phyloP scores from a whole-genome alignment of 1,140 invertebrate genomes.

The Drosophila baimaii region DNA sequence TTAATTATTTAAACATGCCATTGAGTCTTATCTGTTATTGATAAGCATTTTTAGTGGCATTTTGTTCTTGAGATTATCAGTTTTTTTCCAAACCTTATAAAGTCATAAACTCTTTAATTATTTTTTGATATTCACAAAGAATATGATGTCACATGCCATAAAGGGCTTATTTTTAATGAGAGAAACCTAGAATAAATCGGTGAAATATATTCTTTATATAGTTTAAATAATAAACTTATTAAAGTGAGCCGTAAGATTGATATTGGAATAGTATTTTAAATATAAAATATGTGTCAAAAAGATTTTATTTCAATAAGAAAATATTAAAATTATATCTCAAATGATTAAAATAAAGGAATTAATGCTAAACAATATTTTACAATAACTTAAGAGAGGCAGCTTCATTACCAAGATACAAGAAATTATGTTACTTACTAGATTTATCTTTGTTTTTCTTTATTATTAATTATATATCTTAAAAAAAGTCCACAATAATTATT shows the following conservation, averaged over 20 bases:
- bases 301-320: not conserved
- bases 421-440: not conserved
- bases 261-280: too few relatives aligned
- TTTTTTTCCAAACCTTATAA: not conserved
- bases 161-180: not conserved
- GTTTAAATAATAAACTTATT: fast-evolving
- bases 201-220: not conserved
- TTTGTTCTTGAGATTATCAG: conserved; percentile 2
- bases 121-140: conserved; percentile 1
- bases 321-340: not conserved
- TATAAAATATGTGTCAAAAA: too few relatives aligned
- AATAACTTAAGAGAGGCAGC: too few relatives aligned
- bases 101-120: conserved; percentile 5
- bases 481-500: not conserved
- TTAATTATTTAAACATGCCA: not conserved
- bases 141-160: conserved; percentile 1
- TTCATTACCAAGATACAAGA: too few relatives aligned
- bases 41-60: conserved; percentile 4
- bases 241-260: too few relatives aligned
- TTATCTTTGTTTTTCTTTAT: not conserved
- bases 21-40: conserved; percentile 3
- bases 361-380: too few relatives aligned
- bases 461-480: not conserved
- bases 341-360: too few relatives aligned
- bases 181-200: not conserved